Base-by-base conservation (phyloP, 2,888 invertebrate genomes). In the Stenolophus ochropezus region DNA sequence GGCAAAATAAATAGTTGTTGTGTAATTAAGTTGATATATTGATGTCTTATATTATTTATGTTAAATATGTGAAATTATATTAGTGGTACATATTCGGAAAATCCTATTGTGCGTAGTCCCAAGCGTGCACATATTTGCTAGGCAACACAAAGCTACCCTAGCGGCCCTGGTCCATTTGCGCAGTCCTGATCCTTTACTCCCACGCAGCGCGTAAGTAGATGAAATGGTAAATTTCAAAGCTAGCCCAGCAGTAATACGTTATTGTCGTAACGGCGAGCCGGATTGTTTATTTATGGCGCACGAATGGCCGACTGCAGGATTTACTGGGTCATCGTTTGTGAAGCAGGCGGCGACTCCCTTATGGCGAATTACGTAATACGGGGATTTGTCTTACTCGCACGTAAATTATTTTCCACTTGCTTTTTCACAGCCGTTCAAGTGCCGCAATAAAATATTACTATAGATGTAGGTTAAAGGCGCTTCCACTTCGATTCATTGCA, bases 271-370 rank as follows among this genome's bases (percentile, higher is more conserved):
- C 71, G 71, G 79, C 51, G 20, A 69, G 23, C 33, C 27, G 79
- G 21, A 79, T 79, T 79, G 69, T 77, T 77, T 77, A 79, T 79
- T 79, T 79, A 79, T 79, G 47, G 73, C 11, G n/a, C 6, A 49
- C 23, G 73, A 73, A 49, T 73, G 49, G 73, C 49, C 47, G 33
- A 14, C 61, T 18, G 20, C 20, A 77, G 77, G 77, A 77, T 77
- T 77, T 77, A 61, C 77, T 47, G 27, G 77, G 73, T 49, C 49
- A 49, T 73, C 73, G 49, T 69, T 69, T 73, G 73, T 47, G 27
- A 73, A 73, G 23, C n/a, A 33, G 42, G 33, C 69, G 25, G 76
- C 23, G 73, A 49, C 73, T 73, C 73, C 73, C 73, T 73, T 73
- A 69, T 69, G 69, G 69, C 69, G 69, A 69, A 69, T 69, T 33